phyloP scores from a whole-genome alignment of 2,797 vertebrate species.

The Acipenser oxyrinchus region DNA sequence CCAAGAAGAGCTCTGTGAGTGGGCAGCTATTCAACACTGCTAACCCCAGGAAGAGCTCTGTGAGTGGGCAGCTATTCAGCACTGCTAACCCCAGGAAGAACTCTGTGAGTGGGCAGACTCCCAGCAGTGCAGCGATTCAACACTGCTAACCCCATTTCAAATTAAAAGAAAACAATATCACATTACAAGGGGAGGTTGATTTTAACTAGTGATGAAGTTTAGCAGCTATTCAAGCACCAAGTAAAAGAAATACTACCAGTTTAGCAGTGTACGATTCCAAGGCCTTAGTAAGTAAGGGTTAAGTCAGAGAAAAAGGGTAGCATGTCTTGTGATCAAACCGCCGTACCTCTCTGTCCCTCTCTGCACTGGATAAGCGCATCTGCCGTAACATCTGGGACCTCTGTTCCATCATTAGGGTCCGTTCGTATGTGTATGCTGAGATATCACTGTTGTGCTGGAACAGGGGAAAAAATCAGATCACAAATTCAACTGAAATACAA shows the following conservation, averaged over 20 bases:
- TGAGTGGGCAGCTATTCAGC: no score
- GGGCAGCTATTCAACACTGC: no score
- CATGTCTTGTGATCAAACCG: no score
- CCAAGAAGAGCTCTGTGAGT: no score
- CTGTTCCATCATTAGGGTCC: constrained; percentile 98
- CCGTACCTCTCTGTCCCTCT: constrained; percentile 80
- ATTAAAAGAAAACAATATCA: neutral
- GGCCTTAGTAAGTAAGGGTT: no score
- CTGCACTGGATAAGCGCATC: constrained; percentile 89
- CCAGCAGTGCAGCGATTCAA: no score
- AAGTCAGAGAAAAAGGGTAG: constrained; percentile 33
- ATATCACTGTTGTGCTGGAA: constrained; percentile 89
- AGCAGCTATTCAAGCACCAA: no score
- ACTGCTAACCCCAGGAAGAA: neutral
- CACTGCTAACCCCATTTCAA: neutral
- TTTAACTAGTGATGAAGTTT: no score
- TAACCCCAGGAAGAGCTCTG: no score
- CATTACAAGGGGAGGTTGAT: neutral
- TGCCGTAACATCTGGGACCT: constrained; percentile 95
- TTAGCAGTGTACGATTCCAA: no score
- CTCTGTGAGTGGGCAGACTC: neutral
- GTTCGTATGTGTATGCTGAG: constrained; percentile 93
- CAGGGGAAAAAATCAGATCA: neutral
- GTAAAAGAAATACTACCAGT: no score
- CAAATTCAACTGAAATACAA: neutral